Evolutionary conservation across 1,140 invertebrate genomes (phyloP), one percentile per base, ranked within the genome.

Genomic region (Lepidostoma basale): DNA sequence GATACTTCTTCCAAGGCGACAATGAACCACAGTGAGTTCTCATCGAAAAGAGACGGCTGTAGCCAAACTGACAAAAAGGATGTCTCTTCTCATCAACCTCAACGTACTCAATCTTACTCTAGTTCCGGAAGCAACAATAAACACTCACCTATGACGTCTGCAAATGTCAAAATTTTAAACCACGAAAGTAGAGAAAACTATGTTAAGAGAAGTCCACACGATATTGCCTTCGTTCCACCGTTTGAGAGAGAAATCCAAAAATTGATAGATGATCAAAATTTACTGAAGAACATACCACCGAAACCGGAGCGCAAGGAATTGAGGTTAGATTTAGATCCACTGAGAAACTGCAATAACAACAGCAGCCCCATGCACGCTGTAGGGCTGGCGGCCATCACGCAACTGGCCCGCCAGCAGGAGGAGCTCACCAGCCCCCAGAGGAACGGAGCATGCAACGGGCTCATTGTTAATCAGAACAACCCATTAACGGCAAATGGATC

Each of bases 171-270:
- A 72, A 73, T 80, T 20, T 78, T 83, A 62, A 85, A 81, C 62
- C 78, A 83, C 58, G 82, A 83, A 62, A 76, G 77, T 3, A 78
- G 82, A 39, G 81, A 82, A 63, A 76, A 75, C 25, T 83, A 80
- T 67, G 79, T 80, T 5, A 82, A 82, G 54, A 74, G 81, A 12
- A 82, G 81, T 74, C 81, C 82, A 0, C 75, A 77, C 1, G 82
- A 83, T 71, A 78, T 83, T 28, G 82, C 81, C 1, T 82, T 81
- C 71, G 79, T 83, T 42, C 86, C 85, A 40, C 89, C 88, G 4
- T 90, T 90, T 74, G 88, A 90, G 78, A 84, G 88, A 74, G 89
- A 91, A 75, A 89, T 91, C 68, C 88, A 90, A 78, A 88, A 89
- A 76, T 81, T 91, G 65, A 79, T 91, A 44, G 90, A 91, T 74